phyloP scores from a whole-genome alignment of 1,140 invertebrate species.

The Drosophila athabasca region DNA sequence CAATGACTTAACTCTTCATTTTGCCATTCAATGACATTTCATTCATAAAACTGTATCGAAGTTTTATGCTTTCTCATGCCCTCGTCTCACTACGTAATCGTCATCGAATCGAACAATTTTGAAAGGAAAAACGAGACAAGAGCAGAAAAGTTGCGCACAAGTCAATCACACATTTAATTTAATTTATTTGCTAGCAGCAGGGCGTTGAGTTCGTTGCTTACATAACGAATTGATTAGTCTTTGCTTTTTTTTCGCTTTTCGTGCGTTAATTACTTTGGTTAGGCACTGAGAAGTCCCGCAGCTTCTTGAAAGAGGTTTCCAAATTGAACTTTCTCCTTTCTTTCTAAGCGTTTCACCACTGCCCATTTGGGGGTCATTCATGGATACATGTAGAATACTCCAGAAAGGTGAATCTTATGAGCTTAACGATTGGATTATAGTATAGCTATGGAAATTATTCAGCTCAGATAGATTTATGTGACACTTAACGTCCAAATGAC shows the following conservation, averaged over 20 bases:
- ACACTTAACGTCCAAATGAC: too few relatives aligned
- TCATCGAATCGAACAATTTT: conserved; percentile 10
- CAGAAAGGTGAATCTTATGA: conserved; percentile 2
- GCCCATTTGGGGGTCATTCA: conserved; percentile 5
- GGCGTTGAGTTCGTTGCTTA: conserved; percentile 23
- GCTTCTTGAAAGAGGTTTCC: conserved; percentile 24
- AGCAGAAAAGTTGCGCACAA: conserved; percentile 20
- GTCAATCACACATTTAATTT: conserved; percentile 51
- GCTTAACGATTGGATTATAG: too few relatives aligned
- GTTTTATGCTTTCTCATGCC: conserved; percentile 43
- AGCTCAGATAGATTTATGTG: too few relatives aligned
- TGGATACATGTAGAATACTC: background rate
- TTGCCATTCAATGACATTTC: conserved; percentile 34
- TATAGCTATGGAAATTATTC: too few relatives aligned
- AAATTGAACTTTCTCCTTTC: conserved; percentile 45
- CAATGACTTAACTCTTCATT: conserved; percentile 7
- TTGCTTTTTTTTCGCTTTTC: conserved; percentile 21
- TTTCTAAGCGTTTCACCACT: conserved; percentile 12
- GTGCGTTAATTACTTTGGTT: conserved; percentile 45
- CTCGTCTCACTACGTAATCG: conserved; percentile 15
- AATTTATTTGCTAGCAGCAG: conserved; percentile 46
- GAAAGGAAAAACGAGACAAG: conserved; percentile 16
- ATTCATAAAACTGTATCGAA: conserved; percentile 40
- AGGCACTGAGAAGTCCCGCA: conserved; percentile 37
- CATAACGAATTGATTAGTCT: conserved; percentile 51